Evolutionary conservation across 2,113 vertebrate genomes (phyloP).

Genomic region (Collichthys lucidus): DNA sequence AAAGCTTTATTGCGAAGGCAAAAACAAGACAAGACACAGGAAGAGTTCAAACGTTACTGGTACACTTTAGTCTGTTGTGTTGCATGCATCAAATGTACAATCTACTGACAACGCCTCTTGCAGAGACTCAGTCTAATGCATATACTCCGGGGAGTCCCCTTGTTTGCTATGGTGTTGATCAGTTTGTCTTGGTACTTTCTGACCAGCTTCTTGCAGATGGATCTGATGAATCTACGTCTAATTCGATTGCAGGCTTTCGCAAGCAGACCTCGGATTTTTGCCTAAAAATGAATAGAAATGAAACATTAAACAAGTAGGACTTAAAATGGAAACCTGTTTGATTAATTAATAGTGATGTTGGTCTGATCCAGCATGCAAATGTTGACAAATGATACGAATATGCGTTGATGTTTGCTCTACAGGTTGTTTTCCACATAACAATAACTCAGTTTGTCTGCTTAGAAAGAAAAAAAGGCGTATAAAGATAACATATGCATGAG

Average conservation of each 20-base stretch:
- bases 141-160: neutral
- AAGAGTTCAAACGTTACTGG: neutral
- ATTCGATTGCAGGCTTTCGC: neutral
- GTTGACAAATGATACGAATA: neutral
- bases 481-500: no score
- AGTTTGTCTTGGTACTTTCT: neutral
- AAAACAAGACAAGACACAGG: neutral
- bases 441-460: neutral
- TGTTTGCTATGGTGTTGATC: neutral
- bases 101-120: neutral
- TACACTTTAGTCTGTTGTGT: neutral
- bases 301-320: neutral
- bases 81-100: neutral
- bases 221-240: accelerated
- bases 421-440: neutral
- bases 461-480: neutral
- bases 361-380: neutral
- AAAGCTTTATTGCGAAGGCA: neutral
- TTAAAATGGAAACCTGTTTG: neutral
- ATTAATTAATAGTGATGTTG: neutral
- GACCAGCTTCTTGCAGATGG: neutral
- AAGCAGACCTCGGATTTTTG: neutral
- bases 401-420: no score
- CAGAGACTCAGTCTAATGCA: neutral
- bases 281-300: neutral